phyloP scores from a whole-genome alignment of 2,888 invertebrate species.

The Julus scandinavius region DNA sequence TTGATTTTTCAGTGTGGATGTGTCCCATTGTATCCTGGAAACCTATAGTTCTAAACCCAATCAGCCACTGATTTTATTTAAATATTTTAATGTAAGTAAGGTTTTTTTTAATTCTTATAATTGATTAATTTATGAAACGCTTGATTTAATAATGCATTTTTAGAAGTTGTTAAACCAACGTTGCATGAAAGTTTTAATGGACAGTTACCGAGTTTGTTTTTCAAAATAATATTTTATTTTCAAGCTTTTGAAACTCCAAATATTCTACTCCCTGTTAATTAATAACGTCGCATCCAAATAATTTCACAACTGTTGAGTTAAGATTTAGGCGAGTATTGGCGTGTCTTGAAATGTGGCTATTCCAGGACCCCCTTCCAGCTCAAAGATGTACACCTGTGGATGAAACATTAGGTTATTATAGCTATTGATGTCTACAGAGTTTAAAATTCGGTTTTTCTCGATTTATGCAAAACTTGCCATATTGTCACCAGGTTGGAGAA shows the following conservation, averaged over 20 bases:
- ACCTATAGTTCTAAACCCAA: too few species aligned
- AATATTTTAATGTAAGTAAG: too few species aligned
- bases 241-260: background rate
- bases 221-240: slow-evolving; percentile 4
- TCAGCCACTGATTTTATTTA: too few species aligned
- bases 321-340: background rate
- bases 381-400: slow-evolving; percentile 52
- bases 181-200: too few species aligned
- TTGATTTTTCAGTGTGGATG: too few species aligned
- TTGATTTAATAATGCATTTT: too few species aligned
- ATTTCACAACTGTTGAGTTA: background rate
- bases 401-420: background rate
- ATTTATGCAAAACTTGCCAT: background rate
- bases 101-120: too few species aligned
- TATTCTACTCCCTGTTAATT: background rate
- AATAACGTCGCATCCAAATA: background rate
- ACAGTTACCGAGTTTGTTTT: too few species aligned
- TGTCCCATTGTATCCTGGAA: too few species aligned
- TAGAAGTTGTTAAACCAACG: too few species aligned
- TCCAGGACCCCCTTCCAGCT: slow-evolving; percentile 33
- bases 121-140: too few species aligned
- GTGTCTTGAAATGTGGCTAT: slow-evolving; percentile 46
- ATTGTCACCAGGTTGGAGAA: slow-evolving; percentile 50
- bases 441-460: background rate
- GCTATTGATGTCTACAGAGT: background rate